Evolutionary conservation across 2,888 invertebrate species (phyloP), one percentile per base, ranked within the genome.

Genomic region (Epirrhoe alternata): DNA sequence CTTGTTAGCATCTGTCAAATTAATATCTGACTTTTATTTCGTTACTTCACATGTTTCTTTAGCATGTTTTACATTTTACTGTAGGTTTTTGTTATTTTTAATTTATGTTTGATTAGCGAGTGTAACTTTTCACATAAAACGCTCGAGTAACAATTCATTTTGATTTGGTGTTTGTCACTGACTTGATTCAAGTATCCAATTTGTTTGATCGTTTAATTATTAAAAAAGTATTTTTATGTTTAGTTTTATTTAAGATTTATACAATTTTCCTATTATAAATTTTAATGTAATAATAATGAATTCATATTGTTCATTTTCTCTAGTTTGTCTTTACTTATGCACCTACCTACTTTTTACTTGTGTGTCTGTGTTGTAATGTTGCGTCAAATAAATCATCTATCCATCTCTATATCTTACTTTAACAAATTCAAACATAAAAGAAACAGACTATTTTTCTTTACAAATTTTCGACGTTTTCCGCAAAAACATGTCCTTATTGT

Each of bases 1-100:
- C 81, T 82, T 79, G 80, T 87, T 83, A 86, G 80, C 80, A 72
- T 72, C 75, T 65, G 77, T 79, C 79, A 77, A 81, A 80, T 80
- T 78, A 80, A 79, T 77, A 74, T 14, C 51, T 53, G 50, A 63
- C 50, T 56, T 68, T 70, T 64, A 71, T 69, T 52, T 53, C 16
- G 24, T 52, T 62, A 33, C 51, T 24, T 57, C 64, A 58, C 50
- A 56, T 45, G 16, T 66, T 56, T 54, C 57, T 61, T 16, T 57
- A 16, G 6, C 63, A 57, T 60, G 60, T 31, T 71, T 71, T 68
- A 71, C 55, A 50, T 64, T 66, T 58, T 65, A 66, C 64, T 59
- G 53, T 55, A 42, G n/a, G 57, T 45, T 12, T 69, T 72, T 67
- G 65, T 69, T 60, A 59, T 64, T 70, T 52, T 53, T 49, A 62